A percentile compares a stretch with the other conserved stretches of the same genome.
These are phyloP conservation scores for Plebejus anna DNA, from an alignment of 2,888 invertebrate genomes.

Conservation along the genomic window DNA sequence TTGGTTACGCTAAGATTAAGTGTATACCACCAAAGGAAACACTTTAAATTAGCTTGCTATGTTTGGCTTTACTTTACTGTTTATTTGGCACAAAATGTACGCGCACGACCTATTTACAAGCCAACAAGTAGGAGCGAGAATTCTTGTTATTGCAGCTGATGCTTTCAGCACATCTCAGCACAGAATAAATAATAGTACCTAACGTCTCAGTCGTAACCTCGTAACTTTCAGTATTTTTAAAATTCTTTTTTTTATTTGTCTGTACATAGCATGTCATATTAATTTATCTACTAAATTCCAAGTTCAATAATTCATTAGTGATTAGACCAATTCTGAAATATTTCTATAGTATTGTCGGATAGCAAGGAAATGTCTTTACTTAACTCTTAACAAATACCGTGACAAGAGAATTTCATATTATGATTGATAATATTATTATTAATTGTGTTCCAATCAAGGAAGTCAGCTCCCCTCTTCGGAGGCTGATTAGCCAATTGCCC, in stretches of 20 bases:
- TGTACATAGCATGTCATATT: neutral
- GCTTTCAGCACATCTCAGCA: neutral
- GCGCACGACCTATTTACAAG: conserved; percentile 4
- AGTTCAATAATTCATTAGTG: neutral
- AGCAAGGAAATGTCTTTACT: neutral
- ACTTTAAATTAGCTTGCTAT: neutral
- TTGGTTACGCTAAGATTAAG: neutral
- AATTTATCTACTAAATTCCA: neutral
- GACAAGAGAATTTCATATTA: neutral
- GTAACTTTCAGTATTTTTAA: neutral
- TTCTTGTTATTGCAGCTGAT: neutral
- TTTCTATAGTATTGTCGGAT: no score
- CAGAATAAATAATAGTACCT: no score
- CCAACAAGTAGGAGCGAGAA: neutral
- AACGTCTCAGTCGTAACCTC: neutral
- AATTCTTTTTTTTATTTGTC: neutral
- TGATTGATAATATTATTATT: neutral
- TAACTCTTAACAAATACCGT: neutral
- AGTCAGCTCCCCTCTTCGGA: neutral
- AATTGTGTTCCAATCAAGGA: neutral
- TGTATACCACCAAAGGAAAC: neutral
- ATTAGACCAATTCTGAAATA: no score
- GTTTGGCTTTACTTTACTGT: neutral
- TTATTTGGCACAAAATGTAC: neutral
- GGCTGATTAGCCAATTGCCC: conserved; percentile 22